These are phyloP conservation scores for Acanthurus lineatus DNA, from an alignment of 2,797 vertebrate genomes.

Conservation along the genomic window DNA sequence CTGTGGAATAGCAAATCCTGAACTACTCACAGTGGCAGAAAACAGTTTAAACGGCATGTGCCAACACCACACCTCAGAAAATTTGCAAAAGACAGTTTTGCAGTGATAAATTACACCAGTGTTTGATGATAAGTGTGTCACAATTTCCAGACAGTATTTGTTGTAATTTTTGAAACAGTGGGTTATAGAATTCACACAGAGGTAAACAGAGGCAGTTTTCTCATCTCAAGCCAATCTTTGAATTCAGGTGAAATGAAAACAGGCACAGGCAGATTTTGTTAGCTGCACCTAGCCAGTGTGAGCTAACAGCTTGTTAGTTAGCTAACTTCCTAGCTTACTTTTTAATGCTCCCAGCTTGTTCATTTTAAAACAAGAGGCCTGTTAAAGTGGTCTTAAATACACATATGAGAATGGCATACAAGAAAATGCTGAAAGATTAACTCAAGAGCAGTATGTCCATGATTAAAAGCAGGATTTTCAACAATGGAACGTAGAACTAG, in stretches of 20 bases:
- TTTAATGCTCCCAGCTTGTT: slow-evolving; percentile 2
- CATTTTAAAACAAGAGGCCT: neutral
- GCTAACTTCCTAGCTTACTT: neutral
- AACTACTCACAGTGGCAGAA: slow-evolving; percentile 47
- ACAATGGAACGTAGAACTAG: neutral
- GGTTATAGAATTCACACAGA: neutral
- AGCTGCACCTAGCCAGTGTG: no score
- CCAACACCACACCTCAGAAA: neutral
- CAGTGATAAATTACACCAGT: neutral
- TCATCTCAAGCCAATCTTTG: neutral
- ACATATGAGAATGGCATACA: no score
- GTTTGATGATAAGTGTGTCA: neutral
- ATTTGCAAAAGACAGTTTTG: slow-evolving; percentile 11
- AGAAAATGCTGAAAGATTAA: neutral
- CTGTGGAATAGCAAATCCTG: slow-evolving; percentile 63
- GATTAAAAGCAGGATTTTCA: neutral
- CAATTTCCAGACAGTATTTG: neutral
- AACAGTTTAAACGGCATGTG: slow-evolving; percentile 24
- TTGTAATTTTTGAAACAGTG: neutral
- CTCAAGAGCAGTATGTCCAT: neutral
- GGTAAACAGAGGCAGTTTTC: neutral
- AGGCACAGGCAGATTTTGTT: neutral
- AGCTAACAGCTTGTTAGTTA: neutral
- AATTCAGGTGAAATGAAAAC: neutral
- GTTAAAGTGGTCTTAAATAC: neutral